Evolutionary conservation across 2,797 vertebrate genomes (phyloP).

Genomic region (Sarcophilus harrisii): DNA sequence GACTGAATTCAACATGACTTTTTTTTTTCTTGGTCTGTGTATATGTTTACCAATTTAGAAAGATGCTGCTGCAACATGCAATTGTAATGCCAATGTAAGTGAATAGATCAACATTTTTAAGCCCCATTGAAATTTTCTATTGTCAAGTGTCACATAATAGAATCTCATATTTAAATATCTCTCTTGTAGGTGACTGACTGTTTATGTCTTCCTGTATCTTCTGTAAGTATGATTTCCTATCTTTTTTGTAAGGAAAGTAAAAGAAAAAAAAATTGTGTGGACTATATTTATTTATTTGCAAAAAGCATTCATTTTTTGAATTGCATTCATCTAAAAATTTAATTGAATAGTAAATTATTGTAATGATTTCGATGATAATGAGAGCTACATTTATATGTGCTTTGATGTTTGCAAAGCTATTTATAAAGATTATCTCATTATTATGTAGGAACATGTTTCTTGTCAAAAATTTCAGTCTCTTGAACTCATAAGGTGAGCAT

Average conservation of each 20-base stretch:
- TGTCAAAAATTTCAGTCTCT: background rate
- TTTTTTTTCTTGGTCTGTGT: slow-evolving; percentile 9
- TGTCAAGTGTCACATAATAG: background rate
- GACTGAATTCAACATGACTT: slow-evolving; percentile 9
- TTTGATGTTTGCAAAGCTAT: background rate
- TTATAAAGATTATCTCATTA: background rate
- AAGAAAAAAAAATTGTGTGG: background rate
- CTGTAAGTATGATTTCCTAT: slow-evolving; percentile 83
- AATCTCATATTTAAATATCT: slow-evolving; percentile 48
- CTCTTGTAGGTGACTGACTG: slow-evolving; percentile 76
- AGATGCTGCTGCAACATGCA: slow-evolving; percentile 55
- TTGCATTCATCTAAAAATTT: slow-evolving; percentile 11
- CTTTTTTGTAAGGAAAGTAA: slow-evolving; percentile 78
- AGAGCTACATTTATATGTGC: background rate
- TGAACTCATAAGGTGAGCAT: background rate
- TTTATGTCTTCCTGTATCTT: slow-evolving; percentile 79
- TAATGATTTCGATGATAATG: background rate
- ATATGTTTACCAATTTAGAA: slow-evolving; percentile 70
- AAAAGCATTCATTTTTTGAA: slow-evolving; percentile 18
- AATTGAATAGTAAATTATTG: slow-evolving; percentile 14
- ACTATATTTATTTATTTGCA: background rate
- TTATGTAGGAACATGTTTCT: background rate
- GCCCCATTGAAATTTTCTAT: background rate
- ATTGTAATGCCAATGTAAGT: slow-evolving; percentile 81
- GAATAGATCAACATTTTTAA: background rate